Percentiles rank a stretch among this genome's conserved stretches.
These are phyloP conservation scores for Australoheros scitulus DNA, from an alignment of 2,113 vertebrate species.

Conservation along the genomic window DNA sequence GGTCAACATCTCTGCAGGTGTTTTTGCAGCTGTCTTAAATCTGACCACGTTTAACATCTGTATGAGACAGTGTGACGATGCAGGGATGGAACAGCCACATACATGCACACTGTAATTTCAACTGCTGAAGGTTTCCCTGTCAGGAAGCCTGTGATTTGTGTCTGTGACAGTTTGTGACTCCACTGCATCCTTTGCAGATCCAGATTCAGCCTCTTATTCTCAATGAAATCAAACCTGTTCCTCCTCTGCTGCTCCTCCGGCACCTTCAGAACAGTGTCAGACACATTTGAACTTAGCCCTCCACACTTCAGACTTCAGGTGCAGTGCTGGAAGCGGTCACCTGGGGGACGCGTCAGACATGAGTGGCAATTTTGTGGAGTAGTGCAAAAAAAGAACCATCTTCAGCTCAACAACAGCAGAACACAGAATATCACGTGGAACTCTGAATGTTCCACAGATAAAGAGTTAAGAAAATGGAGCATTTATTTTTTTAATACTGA, in stretches of 20 bases:
- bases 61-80: accelerated
- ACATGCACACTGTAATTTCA: not conserved
- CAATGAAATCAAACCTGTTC: not conserved
- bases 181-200: not conserved
- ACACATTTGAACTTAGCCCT: accelerated
- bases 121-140: not conserved
- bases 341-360: no score
- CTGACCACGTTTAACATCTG: not conserved
- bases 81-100: not conserved
- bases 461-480: not conserved
- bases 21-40: not conserved
- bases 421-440: no score
- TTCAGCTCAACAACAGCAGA: no score
- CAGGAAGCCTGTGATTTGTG: not conserved
- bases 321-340: no score
- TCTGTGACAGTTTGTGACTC: not conserved
- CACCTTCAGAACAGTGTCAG: no score
- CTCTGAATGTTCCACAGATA: not conserved
- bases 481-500: not conserved
- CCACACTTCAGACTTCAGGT: not conserved
- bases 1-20: not conserved
- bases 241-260: no score
- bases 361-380: not conserved
- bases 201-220: not conserved
- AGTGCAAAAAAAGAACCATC: not conserved